A percentile compares a stretch with the other conserved stretches of the same genome.
Conservation (phyloP, 2,888 invertebrate genomes). For the Dasypolia templi region DNA sequence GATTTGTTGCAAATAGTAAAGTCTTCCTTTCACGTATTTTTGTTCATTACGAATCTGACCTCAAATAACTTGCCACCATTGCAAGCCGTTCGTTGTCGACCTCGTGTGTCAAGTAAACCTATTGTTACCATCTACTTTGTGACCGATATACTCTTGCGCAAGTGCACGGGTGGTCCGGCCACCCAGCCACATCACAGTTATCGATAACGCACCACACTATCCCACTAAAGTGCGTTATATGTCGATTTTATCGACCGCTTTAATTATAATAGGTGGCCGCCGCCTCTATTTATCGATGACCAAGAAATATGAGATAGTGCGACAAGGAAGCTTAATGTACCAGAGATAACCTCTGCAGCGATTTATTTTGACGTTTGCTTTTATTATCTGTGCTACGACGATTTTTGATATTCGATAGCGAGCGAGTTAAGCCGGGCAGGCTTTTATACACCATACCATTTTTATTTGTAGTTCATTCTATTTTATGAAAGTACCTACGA, state of each 20-base stretch:
- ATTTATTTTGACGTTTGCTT: constrained; percentile 76
- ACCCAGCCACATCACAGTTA: constrained; percentile 73
- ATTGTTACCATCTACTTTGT: constrained; percentile 51
- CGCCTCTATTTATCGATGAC: constrained; percentile 76
- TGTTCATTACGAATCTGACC: constrained; percentile 2
- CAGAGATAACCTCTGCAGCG: constrained; percentile 74
- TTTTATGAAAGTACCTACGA: constrained; percentile 36
- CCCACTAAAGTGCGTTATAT: constrained; percentile 78
- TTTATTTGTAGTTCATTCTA: constrained; percentile 59
- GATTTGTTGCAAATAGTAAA: background rate
- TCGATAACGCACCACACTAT: constrained; percentile 81
- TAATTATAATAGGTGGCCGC: constrained; percentile 83
- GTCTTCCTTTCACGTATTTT: background rate
- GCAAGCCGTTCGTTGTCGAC: background rate
- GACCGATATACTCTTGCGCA: constrained; percentile 63
- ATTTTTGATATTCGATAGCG: constrained; percentile 61
- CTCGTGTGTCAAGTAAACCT: constrained; percentile 28
- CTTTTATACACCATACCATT: constrained; percentile 54
- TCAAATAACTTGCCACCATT: background rate
- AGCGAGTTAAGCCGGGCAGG: constrained; percentile 42
- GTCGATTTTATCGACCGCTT: constrained; percentile 82
- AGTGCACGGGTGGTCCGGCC: constrained; percentile 81
- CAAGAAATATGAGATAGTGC: constrained; percentile 77
- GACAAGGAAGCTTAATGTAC: constrained; percentile 79
- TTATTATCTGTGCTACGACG: constrained; percentile 70